Evolutionary conservation across 2,113 vertebrate species (phyloP).

Genomic region (Chrysemys picta): DNA sequence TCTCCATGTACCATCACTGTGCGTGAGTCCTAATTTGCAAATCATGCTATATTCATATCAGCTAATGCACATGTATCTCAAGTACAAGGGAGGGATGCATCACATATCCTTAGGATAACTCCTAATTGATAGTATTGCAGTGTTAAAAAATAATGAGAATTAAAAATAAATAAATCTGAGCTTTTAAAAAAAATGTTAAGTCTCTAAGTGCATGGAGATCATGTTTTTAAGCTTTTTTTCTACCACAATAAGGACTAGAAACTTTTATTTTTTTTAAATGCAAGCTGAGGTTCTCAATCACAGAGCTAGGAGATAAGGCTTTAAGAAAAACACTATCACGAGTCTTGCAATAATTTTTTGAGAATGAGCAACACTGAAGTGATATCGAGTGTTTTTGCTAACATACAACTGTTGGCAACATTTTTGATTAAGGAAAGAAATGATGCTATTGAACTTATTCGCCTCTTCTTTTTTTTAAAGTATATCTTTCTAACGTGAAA

Average conservation of each 20-base stretch:
- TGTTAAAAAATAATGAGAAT: neutral
- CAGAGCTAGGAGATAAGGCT: neutral
- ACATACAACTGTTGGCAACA: neutral
- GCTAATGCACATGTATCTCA: neutral
- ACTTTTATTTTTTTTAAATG: neutral
- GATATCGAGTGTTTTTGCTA: neutral
- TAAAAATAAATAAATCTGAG: neutral
- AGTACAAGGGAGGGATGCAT: neutral
- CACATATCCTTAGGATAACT: neutral
- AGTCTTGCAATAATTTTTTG: neutral
- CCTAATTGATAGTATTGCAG: neutral
- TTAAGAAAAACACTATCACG: neutral
- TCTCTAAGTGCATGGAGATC: neutral
- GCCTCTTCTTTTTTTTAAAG: neutral
- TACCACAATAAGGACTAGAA: neutral
- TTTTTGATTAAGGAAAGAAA: neutral
- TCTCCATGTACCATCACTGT: neutral
- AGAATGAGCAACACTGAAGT: neutral
- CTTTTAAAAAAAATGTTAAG: neutral
- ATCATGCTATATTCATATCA: neutral
- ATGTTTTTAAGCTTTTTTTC: neutral
- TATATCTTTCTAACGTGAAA: neutral
- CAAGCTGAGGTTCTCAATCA: neutral
- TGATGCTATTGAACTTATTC: neutral
- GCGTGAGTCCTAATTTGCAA: neutral